Base-by-base conservation (phyloP, 2,113 vertebrate species). In the Odontophorus gujanensis region DNA sequence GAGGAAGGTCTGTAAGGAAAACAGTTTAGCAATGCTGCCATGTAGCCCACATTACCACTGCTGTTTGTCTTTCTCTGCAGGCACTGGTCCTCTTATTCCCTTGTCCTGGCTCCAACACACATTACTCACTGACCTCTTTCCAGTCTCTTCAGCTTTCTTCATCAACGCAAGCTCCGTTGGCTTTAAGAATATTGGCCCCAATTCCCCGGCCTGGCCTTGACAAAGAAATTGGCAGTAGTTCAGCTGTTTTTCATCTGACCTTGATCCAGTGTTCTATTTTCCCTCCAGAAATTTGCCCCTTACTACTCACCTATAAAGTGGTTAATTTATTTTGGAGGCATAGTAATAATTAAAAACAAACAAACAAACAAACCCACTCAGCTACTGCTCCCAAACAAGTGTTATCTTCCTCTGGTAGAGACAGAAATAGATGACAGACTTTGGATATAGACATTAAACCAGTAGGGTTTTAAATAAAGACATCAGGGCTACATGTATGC, bases 51-150 rank as follows among this genome's bases (percentile, higher is more conserved):
- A 48, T 57, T 73, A 82, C 72, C 55, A 22, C 58, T 57, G 67
- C 45, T 84, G 71, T 94, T 92, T 89, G 55, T 87, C 78, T 89
- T 94, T 71, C 42, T 82, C 84, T 59, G 48, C 42, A 85, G 78
- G 81, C 63, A 73, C 89, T 0, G 0, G 11, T 59, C n/a, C 26
- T 91, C 55, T 84, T 91, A 72, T 74, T 95, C 59, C 68, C 82
- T 74, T 85, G 65, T 92, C 92, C 53, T 53, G 86, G 74, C 47
- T 94, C 90, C 90, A 94, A 55, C 25, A 48, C 0, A 5, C 73
- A 83, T 96, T 94, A 94, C 88, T 96, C 83, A 90, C 73, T 88
- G 80, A 93, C 81, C 83, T 95, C 74, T 75, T 86, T 88, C 90
- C 80, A 84, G 77, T 72, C 79, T 93, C 76, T 1, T 7, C 55